Evolutionary conservation across 2,888 invertebrate species (phyloP).

Genomic region (Drosophila colorata): DNA sequence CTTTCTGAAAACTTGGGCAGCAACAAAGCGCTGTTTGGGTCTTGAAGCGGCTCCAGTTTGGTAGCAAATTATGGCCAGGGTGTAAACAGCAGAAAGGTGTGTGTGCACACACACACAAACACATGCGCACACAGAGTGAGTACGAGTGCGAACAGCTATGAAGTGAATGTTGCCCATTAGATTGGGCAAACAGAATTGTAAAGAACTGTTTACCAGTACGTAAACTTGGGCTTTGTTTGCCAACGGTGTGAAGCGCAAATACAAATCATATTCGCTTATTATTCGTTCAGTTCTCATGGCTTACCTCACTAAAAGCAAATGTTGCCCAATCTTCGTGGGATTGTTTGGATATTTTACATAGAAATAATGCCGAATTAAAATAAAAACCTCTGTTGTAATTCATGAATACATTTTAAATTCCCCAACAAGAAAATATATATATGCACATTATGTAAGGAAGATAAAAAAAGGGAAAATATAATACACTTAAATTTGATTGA

Average conservation of each 20-base stretch:
- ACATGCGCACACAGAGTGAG: background rate
- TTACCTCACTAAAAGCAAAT: constrained; percentile 19
- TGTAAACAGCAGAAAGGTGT: constrained; percentile 14
- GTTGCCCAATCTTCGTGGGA: constrained; percentile 27
- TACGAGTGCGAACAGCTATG: constrained; percentile 14
- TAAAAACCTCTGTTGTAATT: background rate
- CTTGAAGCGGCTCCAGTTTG: constrained; percentile 8
- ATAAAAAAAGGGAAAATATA: too few relatives aligned
- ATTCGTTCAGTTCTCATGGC: constrained; percentile 41
- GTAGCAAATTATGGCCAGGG: constrained; percentile 40
- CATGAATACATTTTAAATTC: too few relatives aligned
- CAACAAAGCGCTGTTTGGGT: too few relatives aligned
- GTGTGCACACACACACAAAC: constrained; percentile 9
- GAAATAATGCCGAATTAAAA: too few relatives aligned
- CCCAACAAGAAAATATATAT: too few relatives aligned
- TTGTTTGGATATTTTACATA: background rate
- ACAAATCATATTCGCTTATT: constrained; percentile 31
- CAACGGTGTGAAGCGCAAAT: constrained; percentile 17
- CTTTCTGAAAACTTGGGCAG: constrained; percentile 7
- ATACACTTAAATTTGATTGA: too few relatives aligned
- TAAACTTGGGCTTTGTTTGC: constrained; percentile 19
- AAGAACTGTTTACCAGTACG: constrained; percentile 27
- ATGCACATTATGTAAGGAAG: too few relatives aligned
- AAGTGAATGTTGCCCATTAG: constrained; percentile 47
- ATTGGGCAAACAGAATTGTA: constrained; percentile 39